Evolutionary conservation across 2,113 vertebrate genomes (phyloP).

Genomic region (Lota lota): DNA sequence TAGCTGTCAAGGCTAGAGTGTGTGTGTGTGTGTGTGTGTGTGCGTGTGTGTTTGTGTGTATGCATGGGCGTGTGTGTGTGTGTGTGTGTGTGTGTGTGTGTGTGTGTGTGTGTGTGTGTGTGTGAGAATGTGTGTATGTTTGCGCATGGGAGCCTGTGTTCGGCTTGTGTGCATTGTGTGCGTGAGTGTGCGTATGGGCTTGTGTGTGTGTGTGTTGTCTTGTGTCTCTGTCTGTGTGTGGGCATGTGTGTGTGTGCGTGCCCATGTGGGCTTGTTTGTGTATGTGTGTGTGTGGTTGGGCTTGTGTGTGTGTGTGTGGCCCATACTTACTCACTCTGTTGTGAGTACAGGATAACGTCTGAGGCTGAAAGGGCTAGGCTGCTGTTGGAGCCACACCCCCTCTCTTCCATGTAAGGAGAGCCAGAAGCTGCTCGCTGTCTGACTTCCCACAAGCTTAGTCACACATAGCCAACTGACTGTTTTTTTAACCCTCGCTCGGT

Average conservation of each 20-base stretch:
- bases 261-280: not conserved
- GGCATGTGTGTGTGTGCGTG: constrained; percentile 24
- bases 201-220: constrained; percentile 2
- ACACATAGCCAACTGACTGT: no score
- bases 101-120: not conserved
- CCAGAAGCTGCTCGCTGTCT: no score
- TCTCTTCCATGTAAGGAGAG: no score
- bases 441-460: no score
- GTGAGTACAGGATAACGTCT: not conserved
- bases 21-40: not conserved
- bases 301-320: not conserved
- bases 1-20: not conserved
- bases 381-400: no score
- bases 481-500: no score
- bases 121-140: not conserved
- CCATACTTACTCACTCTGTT: not conserved
- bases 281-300: not conserved
- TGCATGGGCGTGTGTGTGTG: not conserved
- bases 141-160: constrained; percentile 11
- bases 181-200: not conserved
- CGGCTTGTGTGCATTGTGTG: constrained; percentile 17
- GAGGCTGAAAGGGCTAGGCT: no score
- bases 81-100: not conserved
- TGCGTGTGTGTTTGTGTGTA: not conserved
- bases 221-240: constrained; percentile 10